Evolutionary conservation across 92 coral and sea anemone genomes (phyloP).

Genomic region (Hydrozoanthus gracilis): DNA sequence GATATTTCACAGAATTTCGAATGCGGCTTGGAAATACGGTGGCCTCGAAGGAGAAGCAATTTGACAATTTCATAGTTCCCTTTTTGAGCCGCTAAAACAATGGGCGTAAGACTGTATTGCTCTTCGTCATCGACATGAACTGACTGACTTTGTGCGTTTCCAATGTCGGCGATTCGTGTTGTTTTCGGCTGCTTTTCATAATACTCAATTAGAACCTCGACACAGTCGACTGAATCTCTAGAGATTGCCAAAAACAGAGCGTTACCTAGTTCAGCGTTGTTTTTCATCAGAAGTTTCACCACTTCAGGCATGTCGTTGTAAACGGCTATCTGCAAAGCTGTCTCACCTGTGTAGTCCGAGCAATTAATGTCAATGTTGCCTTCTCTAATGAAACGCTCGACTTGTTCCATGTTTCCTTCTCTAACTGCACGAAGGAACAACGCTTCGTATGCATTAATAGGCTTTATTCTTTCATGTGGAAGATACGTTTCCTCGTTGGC

Average conservation of each 20-base stretch:
- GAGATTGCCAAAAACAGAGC: constrained; percentile 81
- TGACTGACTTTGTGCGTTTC: not conserved
- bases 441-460: constrained; percentile 53
- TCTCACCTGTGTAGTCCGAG: constrained; percentile 71
- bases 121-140: not conserved
- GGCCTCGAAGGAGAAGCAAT: constrained; percentile 67
- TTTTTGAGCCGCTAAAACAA: constrained; percentile 75
- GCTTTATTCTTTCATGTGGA: not conserved
- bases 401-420: constrained; percentile 56
- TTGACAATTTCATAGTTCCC: constrained; percentile 73
- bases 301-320: constrained; percentile 59
- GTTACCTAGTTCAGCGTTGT: constrained; percentile 66
- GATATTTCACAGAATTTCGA: constrained; percentile 64
- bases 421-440: constrained; percentile 77
- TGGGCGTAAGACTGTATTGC: constrained; percentile 60
- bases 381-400: constrained; percentile 52
- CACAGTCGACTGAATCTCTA: constrained; percentile 70
- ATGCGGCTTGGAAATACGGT: constrained; percentile 75
- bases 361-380: constrained; percentile 64
- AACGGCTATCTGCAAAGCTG: constrained; percentile 82
- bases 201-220: constrained; percentile 63
- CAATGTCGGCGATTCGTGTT: not conserved
- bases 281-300: constrained; percentile 57
- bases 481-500: not conserved
- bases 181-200: constrained; percentile 42